These are phyloP conservation scores for Chymomyza amoena DNA, from an alignment of 2,888 invertebrate genomes.

Conservation along the genomic window DNA sequence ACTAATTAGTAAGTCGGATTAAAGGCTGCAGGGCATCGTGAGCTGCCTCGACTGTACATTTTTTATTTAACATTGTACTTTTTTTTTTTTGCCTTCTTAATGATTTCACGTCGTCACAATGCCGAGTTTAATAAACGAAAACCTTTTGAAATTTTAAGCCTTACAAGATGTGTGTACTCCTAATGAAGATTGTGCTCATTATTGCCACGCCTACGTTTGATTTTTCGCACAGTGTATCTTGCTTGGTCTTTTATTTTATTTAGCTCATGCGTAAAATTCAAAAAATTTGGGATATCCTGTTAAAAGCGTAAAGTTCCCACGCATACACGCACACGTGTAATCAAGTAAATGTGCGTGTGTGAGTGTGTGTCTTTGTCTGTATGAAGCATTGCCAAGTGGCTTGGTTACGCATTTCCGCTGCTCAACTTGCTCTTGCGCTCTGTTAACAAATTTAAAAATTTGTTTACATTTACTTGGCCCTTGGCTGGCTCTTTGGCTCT, in stretches of 20 bases:
- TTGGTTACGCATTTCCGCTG: slow-evolving; percentile 27
- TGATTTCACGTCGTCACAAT: no score
- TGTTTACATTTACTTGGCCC: slow-evolving; percentile 61
- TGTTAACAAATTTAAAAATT: slow-evolving; percentile 73
- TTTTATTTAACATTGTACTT: no score
- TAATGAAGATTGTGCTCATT: no score
- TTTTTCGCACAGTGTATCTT: no score
- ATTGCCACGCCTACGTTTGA: no score
- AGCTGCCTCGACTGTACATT: no score
- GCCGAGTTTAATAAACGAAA: no score
- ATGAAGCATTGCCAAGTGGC: slow-evolving; percentile 48
- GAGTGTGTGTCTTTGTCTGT: slow-evolving; percentile 9
- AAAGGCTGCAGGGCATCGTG: no score
- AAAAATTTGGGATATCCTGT: slow-evolving; percentile 68
- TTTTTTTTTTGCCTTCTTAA: no score
- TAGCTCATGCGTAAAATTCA: slow-evolving; percentile 54
- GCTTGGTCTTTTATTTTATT: slow-evolving; percentile 44
- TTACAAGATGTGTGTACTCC: no score
- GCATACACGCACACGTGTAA: slow-evolving; percentile 4
- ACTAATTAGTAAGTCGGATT: no score
- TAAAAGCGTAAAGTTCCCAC: neutral
- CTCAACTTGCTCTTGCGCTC: slow-evolving; percentile 46
- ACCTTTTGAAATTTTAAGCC: no score
- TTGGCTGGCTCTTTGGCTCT: slow-evolving; percentile 18
- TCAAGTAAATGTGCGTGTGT: slow-evolving; percentile 1